These are phyloP conservation scores for Lepidurus arcticus DNA, from an alignment of 1,140 invertebrate species.

Conservation along the genomic window DNA sequence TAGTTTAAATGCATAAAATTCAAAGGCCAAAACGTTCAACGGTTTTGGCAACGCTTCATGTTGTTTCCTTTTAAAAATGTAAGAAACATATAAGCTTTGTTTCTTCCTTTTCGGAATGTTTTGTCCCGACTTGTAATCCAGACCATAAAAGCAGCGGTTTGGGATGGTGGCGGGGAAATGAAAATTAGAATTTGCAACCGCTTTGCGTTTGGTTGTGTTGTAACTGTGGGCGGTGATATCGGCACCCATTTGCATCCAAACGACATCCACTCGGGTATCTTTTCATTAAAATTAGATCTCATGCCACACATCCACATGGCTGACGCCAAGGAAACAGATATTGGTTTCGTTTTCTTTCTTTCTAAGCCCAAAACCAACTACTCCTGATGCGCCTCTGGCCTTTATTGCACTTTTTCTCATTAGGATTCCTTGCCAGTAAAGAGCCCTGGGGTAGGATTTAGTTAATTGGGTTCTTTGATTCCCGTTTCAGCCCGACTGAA, in stretches of 20 bases:
- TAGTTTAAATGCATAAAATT: no score
- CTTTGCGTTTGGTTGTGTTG: conserved; percentile 3
- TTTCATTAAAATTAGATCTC: conserved; percentile 22
- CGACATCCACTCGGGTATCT: not conserved
- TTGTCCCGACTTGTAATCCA: not conserved
- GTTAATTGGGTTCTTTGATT: conserved; percentile 19
- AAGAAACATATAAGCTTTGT: not conserved
- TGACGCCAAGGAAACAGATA: conserved; percentile 21
- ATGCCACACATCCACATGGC: conserved; percentile 12
- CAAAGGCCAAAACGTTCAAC: no score
- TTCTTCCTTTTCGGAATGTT: not conserved
- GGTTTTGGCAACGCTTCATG: not conserved
- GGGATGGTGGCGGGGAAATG: not conserved
- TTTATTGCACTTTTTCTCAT: conserved; percentile 20
- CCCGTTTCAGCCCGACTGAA: not conserved
- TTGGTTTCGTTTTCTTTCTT: conserved; percentile 13
- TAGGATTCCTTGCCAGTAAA: conserved; percentile 7
- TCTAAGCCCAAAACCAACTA: no score
- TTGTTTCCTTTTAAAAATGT: not conserved
- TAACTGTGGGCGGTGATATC: not conserved
- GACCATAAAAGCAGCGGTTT: not conserved
- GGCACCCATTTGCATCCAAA: not conserved
- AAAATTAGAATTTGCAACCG: conserved; percentile 8
- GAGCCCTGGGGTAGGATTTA: not conserved
- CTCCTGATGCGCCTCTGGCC: not conserved